phyloP scores from a whole-genome alignment of 2,888 invertebrate genomes.

The Aelia acuminata region DNA sequence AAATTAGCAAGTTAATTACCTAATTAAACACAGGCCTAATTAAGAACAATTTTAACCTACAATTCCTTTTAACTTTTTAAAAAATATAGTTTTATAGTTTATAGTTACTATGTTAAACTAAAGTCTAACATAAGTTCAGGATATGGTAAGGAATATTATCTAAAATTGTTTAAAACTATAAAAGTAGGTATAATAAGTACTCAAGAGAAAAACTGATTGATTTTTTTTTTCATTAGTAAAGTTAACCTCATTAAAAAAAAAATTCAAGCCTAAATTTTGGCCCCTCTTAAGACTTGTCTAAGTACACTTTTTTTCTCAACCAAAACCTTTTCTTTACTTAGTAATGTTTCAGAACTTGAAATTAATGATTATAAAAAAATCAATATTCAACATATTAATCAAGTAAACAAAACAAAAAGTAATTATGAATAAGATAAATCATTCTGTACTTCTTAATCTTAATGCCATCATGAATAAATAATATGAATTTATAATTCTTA shows the following conservation, averaged over 20 bases:
- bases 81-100: constrained; percentile 10
- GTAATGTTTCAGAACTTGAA: not conserved
- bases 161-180: not conserved
- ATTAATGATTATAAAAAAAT: not conserved
- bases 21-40: not conserved
- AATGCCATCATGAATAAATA: not conserved
- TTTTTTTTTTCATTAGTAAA: not conserved
- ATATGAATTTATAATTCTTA: not conserved
- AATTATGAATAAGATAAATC: not conserved
- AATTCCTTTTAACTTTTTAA: not conserved
- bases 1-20: not conserved
- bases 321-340: not conserved
- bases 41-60: not conserved
- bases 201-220: not conserved
- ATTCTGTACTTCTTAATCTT: not conserved
- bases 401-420: not conserved
- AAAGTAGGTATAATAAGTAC: not conserved
- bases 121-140: not conserved
- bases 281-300: not conserved
- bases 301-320: not conserved
- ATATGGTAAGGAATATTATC: not conserved
- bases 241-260: not conserved
- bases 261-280: not conserved
- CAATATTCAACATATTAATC: not conserved
- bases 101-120: not conserved